Evolutionary conservation across 2,797 vertebrate genomes (phyloP), one percentile per base, ranked within the genome.

Genomic region (Hydrolagus colliei): DNA sequence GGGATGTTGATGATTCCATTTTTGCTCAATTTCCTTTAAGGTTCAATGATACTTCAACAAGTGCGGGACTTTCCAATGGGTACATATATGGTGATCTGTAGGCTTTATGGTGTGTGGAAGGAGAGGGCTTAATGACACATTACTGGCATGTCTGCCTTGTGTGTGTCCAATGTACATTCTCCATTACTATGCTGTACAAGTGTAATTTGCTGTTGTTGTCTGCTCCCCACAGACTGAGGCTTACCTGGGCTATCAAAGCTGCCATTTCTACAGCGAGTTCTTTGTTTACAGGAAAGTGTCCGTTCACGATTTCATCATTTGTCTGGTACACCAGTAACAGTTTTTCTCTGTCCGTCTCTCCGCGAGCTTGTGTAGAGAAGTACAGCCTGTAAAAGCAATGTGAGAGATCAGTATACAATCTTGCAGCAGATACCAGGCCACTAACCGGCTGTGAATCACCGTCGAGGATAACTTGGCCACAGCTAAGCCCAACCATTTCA

Each of bases 231-330:
- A 52, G 5, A 2, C 5, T 5, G 5, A 52, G 41, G 41, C 41
- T 92, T 92, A 98, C 98, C 97, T 99, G 97, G 86, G 98, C 97
- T 86, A 99, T 90, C 88, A 99, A 94, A 71, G 97, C 96, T 6
- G 97, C 95, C 96, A 99, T 92, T 93, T 99, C 98, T 91, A 99
- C 88, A 0, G 97, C 97, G 87, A 99, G 94, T 86, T 98, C 98
- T 93, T 98, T 99, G 94, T 97, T 99, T 87, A 99, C 93, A 0
- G 98, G 98, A 89, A 99, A 99, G 88, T 97, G 95, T 86, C 97
- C 97, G 5, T 93, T 95, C 72, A 95, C 91, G 65, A 99, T 96
- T 89, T 97, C 95, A 88, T 97, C 96, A 85, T 97, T 99, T 85
- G 97, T 97, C 91, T 99, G 97, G 90, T 97, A 97, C 18, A 96